phyloP scores from a whole-genome alignment of 30 jellyfish, hydroid and myxozoan species.

The Aurelia sp. region DNA sequence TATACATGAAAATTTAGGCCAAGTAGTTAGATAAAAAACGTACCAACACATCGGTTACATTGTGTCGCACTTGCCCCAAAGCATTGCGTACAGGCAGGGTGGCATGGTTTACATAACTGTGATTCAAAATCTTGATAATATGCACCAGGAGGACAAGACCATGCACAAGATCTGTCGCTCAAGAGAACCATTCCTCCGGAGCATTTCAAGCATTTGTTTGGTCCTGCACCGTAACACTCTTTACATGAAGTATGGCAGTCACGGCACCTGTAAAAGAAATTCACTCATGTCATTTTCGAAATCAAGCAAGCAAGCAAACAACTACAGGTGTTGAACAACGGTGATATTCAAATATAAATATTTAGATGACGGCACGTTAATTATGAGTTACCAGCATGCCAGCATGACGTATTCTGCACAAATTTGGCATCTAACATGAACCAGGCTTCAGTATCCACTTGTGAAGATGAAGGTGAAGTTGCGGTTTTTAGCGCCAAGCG shows the following conservation, averaged over 20 bases:
- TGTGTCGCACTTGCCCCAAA: conserved; percentile 71
- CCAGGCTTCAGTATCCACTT: no score
- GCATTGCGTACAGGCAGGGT: conserved; percentile 76
- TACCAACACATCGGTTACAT: conserved; percentile 83
- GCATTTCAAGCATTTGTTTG: conserved; percentile 64
- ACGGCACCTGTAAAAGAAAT: conserved; percentile 37
- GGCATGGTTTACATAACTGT: conserved; percentile 72
- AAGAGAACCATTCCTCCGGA: conserved; percentile 44
- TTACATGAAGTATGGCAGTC: conserved; percentile 72
- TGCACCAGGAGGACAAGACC: conserved; percentile 70
- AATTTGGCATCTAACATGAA: no score
- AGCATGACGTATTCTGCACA: no score
- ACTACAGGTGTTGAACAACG: no score
- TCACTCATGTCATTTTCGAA: no score
- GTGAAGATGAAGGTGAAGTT: no score
- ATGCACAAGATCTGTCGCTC: conserved; percentile 35
- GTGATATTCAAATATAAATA: no score
- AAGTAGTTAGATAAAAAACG: not conserved
- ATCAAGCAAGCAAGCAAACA: no score
- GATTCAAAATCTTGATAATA: conserved; percentile 44
- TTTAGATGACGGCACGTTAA: no score
- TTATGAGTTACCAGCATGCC: no score
- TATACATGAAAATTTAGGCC: no score
- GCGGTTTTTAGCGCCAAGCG: no score
- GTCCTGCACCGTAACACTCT: conserved; percentile 72